These are phyloP conservation scores for Poeciliopsis retropinna DNA, from an alignment of 2,113 vertebrate species.

Conservation along the genomic window DNA sequence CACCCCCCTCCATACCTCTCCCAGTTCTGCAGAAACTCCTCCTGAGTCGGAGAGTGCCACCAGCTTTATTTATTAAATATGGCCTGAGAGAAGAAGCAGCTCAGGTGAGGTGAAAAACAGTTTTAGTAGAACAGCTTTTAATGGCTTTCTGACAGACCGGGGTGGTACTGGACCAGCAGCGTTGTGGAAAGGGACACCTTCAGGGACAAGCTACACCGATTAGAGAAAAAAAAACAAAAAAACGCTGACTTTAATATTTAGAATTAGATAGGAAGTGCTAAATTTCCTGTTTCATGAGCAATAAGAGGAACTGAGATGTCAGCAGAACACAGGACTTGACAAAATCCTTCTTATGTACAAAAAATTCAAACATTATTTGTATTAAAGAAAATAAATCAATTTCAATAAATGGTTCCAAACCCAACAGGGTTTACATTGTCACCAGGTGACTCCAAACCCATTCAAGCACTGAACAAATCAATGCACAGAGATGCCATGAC, in stretches of 20 bases:
- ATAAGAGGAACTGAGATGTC: background rate
- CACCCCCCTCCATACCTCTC: slow-evolving; percentile 19
- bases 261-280: background rate
- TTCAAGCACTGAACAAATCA: too few species aligned
- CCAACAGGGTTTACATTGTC: too few species aligned
- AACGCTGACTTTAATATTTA: background rate
- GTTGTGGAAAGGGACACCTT: slow-evolving; percentile 46
- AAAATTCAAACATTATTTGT: too few species aligned
- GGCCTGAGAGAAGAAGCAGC: slow-evolving; percentile 64
- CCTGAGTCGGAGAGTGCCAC: slow-evolving; percentile 52
- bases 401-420: too few species aligned
- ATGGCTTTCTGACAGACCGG: slow-evolving; percentile 64
- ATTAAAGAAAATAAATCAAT: too few species aligned
- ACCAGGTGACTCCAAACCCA: too few species aligned
- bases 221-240: background rate
- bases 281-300: background rate
- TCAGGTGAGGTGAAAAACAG: slow-evolving; percentile 53
- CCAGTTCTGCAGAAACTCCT: background rate
- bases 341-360: background rate
- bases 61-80: slow-evolving; percentile 80
- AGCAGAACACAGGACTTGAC: background rate
- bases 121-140: slow-evolving; percentile 61
- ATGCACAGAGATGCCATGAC: too few species aligned
- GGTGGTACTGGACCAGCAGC: slow-evolving; percentile 16
- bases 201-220: slow-evolving; percentile 48